phyloP scores from a whole-genome alignment of 1,140 invertebrate genomes.

The Leptoteleia sp. region DNA sequence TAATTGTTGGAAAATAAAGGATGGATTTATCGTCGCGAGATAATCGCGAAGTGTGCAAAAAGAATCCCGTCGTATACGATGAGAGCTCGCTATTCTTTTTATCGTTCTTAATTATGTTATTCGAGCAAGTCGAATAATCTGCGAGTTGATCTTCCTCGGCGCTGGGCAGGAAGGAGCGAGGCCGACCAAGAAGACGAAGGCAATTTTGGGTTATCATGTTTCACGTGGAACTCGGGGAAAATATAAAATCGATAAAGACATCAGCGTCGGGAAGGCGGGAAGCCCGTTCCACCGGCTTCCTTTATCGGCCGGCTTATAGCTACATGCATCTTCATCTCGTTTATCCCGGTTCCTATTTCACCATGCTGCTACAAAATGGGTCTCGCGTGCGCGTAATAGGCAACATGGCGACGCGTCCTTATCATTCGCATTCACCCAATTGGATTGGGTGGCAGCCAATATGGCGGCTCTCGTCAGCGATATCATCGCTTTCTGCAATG shows the following conservation, averaged over 20 bases:
- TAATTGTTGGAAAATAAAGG: no score
- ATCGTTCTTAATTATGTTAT: conserved; percentile 52
- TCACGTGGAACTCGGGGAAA: conserved; percentile 52
- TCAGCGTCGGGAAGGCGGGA: conserved; percentile 66
- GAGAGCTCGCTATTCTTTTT: conserved; percentile 29
- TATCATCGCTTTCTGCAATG: conserved; percentile 73
- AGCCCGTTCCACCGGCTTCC: conserved; percentile 54
- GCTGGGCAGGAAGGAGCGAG: conserved; percentile 8
- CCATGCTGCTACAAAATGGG: conserved; percentile 65
- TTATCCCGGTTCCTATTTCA: conserved; percentile 67
- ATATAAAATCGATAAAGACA: conserved; percentile 70
- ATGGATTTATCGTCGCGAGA: no score
- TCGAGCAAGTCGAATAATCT: conserved; percentile 47
- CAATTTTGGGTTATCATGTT: conserved; percentile 71
- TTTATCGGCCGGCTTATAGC: conserved; percentile 68
- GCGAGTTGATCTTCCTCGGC: conserved; percentile 11
- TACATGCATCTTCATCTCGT: conserved; percentile 73
- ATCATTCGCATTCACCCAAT: conserved; percentile 73
- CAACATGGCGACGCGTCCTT: conserved; percentile 75
- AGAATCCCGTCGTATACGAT: conserved; percentile 16
- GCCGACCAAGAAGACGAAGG: conserved; percentile 36
- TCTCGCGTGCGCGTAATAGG: conserved; percentile 72
- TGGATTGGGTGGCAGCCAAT: conserved; percentile 78
- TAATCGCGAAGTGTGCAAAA: conserved; percentile 8
- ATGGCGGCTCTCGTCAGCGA: conserved; percentile 78